phyloP scores from a whole-genome alignment of 2,113 vertebrate species.

The Cebidichthys violaceus region DNA sequence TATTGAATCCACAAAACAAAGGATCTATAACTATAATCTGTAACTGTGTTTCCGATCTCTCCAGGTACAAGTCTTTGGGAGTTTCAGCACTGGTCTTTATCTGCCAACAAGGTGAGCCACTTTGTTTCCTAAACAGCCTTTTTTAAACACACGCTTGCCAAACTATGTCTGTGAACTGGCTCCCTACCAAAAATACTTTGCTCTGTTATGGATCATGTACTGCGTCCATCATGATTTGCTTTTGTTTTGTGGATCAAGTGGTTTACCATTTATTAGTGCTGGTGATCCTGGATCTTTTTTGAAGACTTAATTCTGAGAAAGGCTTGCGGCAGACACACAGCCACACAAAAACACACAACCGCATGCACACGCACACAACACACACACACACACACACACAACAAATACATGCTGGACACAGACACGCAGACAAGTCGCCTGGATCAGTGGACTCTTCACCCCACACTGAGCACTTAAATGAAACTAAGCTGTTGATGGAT shows the following conservation, averaged over 20 bases:
- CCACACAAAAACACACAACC: background rate
- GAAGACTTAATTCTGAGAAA: conserved; percentile 22
- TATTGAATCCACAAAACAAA: background rate
- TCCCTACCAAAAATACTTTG: background rate
- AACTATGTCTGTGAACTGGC: conserved; percentile 10
- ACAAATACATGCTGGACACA: background rate
- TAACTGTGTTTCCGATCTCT: conserved; percentile 13
- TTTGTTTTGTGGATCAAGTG: conserved; percentile 33
- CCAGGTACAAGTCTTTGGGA: conserved; percentile 96
- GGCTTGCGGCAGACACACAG: background rate
- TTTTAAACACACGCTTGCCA: background rate
- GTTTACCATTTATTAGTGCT: conserved; percentile 1
- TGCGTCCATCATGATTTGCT: background rate
- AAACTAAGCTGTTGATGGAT: conserved; percentile 33
- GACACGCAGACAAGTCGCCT: conserved; percentile 29
- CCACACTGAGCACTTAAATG: conserved; percentile 33
- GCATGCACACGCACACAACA: background rate
- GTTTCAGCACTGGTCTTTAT: conserved; percentile 96
- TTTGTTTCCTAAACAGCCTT: conserved; percentile 3
- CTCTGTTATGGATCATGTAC: background rate
- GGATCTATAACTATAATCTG: background rate
- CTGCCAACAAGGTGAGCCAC: conserved; percentile 93
- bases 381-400: background rate
- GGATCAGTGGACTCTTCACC: conserved; percentile 53
- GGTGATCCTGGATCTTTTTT: conserved; percentile 31